A percentile compares a stretch with the other conserved stretches of the same genome.
phyloP scores from a whole-genome alignment of 2,888 invertebrate species.

The Polyploca ridens region DNA sequence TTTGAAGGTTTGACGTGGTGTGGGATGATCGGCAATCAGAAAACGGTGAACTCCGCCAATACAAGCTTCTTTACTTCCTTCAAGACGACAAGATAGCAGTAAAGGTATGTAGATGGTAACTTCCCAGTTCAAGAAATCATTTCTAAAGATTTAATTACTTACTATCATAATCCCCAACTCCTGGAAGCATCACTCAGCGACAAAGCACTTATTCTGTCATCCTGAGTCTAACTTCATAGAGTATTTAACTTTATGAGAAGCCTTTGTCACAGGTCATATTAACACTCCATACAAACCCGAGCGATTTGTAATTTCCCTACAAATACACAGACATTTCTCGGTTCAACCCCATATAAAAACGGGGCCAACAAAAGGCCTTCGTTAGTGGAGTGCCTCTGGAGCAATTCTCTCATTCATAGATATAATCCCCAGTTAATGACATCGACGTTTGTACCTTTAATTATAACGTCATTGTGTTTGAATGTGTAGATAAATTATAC shows the following conservation, averaged over 20 bases:
- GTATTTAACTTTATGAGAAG: background rate
- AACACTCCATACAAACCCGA: constrained; percentile 13
- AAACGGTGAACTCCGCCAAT: constrained; percentile 85
- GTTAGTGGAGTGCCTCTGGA: constrained; percentile 16
- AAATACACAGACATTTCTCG: constrained; percentile 16
- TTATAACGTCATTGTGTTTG: constrained; percentile 17
- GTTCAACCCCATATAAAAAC: constrained; percentile 15
- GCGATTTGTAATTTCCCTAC: constrained; percentile 19
- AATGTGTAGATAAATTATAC: constrained; percentile 4
- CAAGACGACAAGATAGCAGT: constrained; percentile 92
- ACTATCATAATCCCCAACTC: background rate
- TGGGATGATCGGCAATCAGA: constrained; percentile 87
- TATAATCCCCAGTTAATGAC: constrained; percentile 27
- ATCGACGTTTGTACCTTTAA: constrained; percentile 21
- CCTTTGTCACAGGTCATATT: constrained; percentile 12
- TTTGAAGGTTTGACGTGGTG: constrained; percentile 86
- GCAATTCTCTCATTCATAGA: constrained; percentile 18
- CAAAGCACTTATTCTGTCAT: background rate
- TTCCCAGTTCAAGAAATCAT: background rate
- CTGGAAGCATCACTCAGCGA: background rate
- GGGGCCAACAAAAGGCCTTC: constrained; percentile 19
- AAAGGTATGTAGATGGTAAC: constrained; percentile 61
- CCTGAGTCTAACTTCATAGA: background rate
- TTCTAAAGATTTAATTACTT: background rate
- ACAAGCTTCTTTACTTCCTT: constrained; percentile 90